These are phyloP conservation scores for Desoria tigrina DNA, from an alignment of 2,888 invertebrate species.

Conservation along the genomic window DNA sequence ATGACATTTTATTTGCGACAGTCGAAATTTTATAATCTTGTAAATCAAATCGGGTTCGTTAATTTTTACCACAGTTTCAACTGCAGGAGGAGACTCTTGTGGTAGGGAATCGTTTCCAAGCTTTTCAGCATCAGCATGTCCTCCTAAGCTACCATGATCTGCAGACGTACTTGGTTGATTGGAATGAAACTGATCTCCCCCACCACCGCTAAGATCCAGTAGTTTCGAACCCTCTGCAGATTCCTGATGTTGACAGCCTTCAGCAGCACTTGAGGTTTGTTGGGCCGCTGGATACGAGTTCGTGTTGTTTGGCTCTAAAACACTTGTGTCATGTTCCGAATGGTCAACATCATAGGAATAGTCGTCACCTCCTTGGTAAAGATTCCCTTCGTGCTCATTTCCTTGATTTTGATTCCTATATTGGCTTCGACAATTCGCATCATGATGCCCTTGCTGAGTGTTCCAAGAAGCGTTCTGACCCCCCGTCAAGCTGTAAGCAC, in stretches of 20 bases:
- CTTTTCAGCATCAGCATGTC: background rate
- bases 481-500: background rate
- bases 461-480: background rate
- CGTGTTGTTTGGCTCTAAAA: no score
- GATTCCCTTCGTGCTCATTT: slow-evolving; percentile 14
- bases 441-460: slow-evolving; percentile 13
- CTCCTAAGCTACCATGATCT: background rate
- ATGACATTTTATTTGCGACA: no score
- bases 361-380: no score
- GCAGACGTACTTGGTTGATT: no score
- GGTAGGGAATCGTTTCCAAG: background rate
- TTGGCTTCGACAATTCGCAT: slow-evolving; percentile 31
- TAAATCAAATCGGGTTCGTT: no score
- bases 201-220: no score
- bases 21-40: no score
- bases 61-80: slow-evolving; percentile 14
- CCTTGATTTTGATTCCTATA: background rate
- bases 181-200: no score
- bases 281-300: background rate
- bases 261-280: background rate
- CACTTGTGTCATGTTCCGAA: no score
- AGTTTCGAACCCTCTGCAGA: background rate
- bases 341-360: no score
- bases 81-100: background rate
- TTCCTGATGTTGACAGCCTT: background rate